Base-by-base conservation (phyloP, 2,888 invertebrate genomes). In the Brenthis daphne region DNA sequence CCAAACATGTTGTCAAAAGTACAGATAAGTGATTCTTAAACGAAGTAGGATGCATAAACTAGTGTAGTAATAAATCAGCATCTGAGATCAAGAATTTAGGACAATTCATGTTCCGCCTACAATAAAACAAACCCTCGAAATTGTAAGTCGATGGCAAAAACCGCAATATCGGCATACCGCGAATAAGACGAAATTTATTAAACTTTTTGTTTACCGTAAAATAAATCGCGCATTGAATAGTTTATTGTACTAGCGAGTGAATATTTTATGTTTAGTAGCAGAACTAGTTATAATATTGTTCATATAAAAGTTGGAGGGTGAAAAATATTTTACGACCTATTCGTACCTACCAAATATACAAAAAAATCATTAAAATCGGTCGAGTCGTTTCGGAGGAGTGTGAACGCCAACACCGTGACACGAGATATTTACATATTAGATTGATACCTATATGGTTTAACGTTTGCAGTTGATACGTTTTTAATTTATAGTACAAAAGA, bases 141-240 rank as follows among this genome's bases (percentile, higher is more conserved):
- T 72, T 74, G 73, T 66, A 61, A 60, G 33, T 51, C 51, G 58
- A 60, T 60, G 48, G 58, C 64, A 48, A 61, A 68, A 68, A 54
- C 60, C 70, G 63, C 73, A 69, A 73, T 75, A 76, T 76, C 71
- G 73, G 73, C 74, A 76, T 76, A 69, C 75, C 76, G 67, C 6
- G 71, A 68, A 66, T 73, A 74, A 69, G 68, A 61, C 67, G 61
- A 76, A 73, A 75, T 74, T 76, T 80, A 80, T 79, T 78, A 77
- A 73, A 70, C 73, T 74, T 73, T 65, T 68, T 64, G 61, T 67
- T 55, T 69, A 43, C 58, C 69, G 66, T 61, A 63, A 61, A 68
- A 61, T 54, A 65, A 68, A 58, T 60, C 24, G 2, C 3, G n/a
- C 48, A 48, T 60, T 48, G 24, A 50, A 60, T 60, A 48, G 48